Conservation (phyloP, 2,113 vertebrate genomes). For the Ochotona curzoniae region DNA sequence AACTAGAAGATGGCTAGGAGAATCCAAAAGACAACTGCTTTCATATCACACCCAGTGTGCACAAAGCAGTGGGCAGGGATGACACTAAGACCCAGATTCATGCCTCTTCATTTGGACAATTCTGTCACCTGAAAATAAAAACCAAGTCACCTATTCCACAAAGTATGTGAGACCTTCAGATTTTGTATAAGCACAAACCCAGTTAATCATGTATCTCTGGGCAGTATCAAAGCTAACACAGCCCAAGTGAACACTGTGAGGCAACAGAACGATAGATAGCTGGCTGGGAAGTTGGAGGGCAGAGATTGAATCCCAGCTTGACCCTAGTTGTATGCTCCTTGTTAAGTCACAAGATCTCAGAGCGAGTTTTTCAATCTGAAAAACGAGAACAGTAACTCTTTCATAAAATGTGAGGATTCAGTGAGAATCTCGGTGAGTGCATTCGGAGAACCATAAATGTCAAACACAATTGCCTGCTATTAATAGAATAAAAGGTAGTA, state of each 20-base stretch:
- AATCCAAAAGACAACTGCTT: not conserved
- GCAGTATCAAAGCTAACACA: not conserved
- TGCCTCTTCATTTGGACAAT: not conserved
- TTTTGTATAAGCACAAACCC: not conserved
- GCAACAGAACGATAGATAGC: not conserved
- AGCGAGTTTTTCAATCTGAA: constrained; percentile 30
- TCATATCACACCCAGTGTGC: not conserved
- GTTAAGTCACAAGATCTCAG: not conserved
- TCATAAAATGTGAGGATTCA: constrained; percentile 22
- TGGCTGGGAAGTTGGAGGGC: not conserved
- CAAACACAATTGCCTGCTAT: not conserved
- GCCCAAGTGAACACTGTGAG: not conserved
- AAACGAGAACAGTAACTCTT: not conserved
- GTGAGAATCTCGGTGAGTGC: not conserved
- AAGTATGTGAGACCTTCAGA: not conserved
- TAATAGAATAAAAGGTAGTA: not conserved
- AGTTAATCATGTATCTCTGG: not conserved
- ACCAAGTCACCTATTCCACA: not conserved
- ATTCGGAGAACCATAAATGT: constrained; percentile 12
- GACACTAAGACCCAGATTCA: not conserved
- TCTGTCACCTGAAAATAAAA: not conserved
- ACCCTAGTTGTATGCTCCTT: not conserved
- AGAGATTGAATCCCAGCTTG: not conserved
- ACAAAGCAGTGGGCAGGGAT: not conserved
- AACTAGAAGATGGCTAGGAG: not conserved